These are phyloP conservation scores for Phymatocera aterrima DNA, from an alignment of 2,888 invertebrate species.

Conservation along the genomic window DNA sequence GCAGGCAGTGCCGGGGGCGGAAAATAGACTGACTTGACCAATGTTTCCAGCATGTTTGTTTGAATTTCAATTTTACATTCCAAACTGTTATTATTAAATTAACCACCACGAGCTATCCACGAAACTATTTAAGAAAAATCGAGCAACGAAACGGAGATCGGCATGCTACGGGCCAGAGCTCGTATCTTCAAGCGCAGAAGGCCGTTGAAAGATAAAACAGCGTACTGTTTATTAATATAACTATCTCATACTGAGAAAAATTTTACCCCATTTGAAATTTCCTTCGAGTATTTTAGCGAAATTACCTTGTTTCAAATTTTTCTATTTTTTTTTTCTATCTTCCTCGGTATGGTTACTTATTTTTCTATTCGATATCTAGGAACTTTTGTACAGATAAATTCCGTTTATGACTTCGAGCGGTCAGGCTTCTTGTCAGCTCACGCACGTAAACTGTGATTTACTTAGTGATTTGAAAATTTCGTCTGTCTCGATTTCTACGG, in stretches of 20 bases:
- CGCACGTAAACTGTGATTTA: background rate
- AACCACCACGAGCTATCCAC: background rate
- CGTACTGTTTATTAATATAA: too few relatives aligned
- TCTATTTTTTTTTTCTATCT: background rate
- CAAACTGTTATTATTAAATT: constrained; percentile 12
- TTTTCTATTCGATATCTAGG: background rate
- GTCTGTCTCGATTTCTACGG: too few relatives aligned
- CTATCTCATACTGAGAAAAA: too few relatives aligned
- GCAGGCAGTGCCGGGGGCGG: background rate
- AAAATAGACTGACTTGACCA: constrained; percentile 11
- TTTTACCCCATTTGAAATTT: too few relatives aligned
- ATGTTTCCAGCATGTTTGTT: constrained; percentile 13
- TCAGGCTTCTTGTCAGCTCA: background rate
- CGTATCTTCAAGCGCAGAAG: too few relatives aligned
- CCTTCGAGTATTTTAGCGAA: too few relatives aligned
- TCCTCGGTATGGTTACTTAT: background rate
- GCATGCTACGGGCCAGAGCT: too few relatives aligned
- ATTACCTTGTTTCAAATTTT: too few relatives aligned
- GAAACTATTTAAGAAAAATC: background rate
- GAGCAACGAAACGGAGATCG: background rate
- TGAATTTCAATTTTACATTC: constrained; percentile 2
- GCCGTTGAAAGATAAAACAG: too few relatives aligned
- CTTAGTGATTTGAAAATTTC: too few relatives aligned
- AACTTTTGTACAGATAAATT: background rate
- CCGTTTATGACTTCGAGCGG: background rate